Evolutionary conservation across 2,888 invertebrate species (phyloP).

Genomic region (Hydropsyche betteni): DNA sequence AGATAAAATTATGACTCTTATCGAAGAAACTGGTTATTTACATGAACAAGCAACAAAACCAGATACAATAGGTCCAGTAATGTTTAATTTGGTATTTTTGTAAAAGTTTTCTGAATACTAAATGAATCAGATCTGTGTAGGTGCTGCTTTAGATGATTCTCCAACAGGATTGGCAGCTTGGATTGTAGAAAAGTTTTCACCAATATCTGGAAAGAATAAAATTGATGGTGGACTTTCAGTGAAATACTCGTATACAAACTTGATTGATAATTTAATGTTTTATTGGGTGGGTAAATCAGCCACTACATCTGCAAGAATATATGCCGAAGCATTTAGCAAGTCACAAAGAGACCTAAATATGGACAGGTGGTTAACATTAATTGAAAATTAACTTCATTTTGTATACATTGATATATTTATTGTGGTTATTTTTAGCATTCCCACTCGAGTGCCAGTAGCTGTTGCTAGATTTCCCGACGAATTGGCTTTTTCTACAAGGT

Average conservation of each 20-base stretch:
- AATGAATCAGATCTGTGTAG: constrained; percentile 57
- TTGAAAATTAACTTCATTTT: neutral
- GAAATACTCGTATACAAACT: constrained; percentile 59
- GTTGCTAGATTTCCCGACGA: constrained; percentile 81
- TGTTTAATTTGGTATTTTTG: constrained; percentile 16
- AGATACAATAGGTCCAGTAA: constrained; percentile 71
- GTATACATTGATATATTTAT: neutral
- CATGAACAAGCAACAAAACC: constrained; percentile 76
- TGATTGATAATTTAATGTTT: constrained; percentile 67
- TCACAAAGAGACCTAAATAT: constrained; percentile 54
- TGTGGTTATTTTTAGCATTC: neutral
- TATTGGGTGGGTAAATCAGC: constrained; percentile 65
- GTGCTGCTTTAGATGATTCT: constrained; percentile 76
- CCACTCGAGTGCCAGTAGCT: constrained; percentile 71
- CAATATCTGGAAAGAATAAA: constrained; percentile 67
- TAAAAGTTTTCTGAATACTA: too few species aligned
- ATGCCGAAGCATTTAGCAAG: constrained; percentile 67
- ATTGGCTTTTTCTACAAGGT: constrained; percentile 68
- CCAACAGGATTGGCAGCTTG: constrained; percentile 90
- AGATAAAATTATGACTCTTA: constrained; percentile 53
- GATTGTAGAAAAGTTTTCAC: constrained; percentile 86
- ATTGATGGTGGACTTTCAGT: constrained; percentile 74
- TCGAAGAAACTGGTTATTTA: constrained; percentile 59
- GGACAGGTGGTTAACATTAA: constrained; percentile 55
- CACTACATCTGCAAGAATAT: constrained; percentile 65